Evolutionary conservation across 2,888 invertebrate genomes (phyloP), one percentile per base, ranked within the genome.

Genomic region (Melinopterus prodromus): DNA sequence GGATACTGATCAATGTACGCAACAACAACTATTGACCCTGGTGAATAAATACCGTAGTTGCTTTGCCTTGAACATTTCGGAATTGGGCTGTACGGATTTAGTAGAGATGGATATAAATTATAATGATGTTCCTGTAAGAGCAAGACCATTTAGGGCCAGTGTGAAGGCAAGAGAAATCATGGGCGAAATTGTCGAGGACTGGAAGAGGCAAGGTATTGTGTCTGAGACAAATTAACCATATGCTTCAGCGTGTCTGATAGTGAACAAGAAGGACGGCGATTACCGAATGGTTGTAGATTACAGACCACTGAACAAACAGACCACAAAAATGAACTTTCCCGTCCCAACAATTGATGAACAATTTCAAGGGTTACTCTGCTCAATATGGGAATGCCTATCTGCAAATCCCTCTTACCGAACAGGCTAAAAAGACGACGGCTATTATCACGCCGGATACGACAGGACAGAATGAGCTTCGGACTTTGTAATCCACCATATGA

Each of bases 291-390:
- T 84, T 0, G 78, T 83, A 0, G 83, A 84, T 74, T 84, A 81
- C 76, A 77, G 83, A 0, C 15, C 72, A 15, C 35, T 84, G 26
- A 83, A 84, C 72, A 38, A 38, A 38, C 6, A 38, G 38, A 38
- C 38, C 6, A 38, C 38, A 9, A 77, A 79, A 74, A 79, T 77
- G 7, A 82, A 81, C 15, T 84, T 81, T 80, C 83, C 83, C 0
- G 71, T 85, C 3, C 80, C 83, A 0, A 83, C 78, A 6, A 53
- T 83, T 0, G 83, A 84, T 37, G 83, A 84, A 15, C 79, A 81
- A 14, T 74, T 85, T 3, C 82, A 84, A 76, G 71, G 75, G 6
- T 78, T 83, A 81, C 78, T n/a, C 6, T 77, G 6, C 72, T 79
- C 16, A 79, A 80, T 69, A 36, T 79, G 71, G 76, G 76, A 76